Conservation (phyloP, 2,888 invertebrate genomes). For the Leucozona laternaria region DNA sequence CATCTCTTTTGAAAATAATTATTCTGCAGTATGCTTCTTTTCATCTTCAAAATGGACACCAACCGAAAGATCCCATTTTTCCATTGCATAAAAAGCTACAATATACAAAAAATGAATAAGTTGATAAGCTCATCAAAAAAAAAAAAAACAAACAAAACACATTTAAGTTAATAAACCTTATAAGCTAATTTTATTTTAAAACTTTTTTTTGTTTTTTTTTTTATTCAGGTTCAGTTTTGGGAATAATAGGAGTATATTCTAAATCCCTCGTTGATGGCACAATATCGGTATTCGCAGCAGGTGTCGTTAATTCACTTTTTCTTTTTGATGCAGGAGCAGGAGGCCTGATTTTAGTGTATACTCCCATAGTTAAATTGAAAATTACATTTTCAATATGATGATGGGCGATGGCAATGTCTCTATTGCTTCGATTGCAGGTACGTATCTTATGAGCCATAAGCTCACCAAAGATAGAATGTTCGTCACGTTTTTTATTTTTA, state of each 20-base stretch:
- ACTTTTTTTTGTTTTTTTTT: not conserved
- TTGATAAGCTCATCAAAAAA: not conserved
- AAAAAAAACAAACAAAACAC: not conserved
- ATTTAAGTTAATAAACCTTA: not conserved
- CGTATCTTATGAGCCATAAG: conserved; percentile 28
- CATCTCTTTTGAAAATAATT: too few relatives aligned
- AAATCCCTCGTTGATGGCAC: not conserved
- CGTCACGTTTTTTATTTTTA: conserved; percentile 10
- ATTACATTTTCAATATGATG: conserved; percentile 37
- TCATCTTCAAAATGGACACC: too few relatives aligned
- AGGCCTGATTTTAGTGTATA: not conserved
- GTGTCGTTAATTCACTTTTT: not conserved
- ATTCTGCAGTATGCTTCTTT: too few relatives aligned
- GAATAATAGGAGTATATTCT: not conserved
- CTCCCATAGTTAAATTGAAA: conserved; percentile 21
- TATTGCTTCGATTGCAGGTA: not conserved
- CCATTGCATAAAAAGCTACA: too few relatives aligned
- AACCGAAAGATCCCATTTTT: too few relatives aligned
- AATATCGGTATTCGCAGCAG: not conserved
- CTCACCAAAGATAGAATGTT: conserved; percentile 39
- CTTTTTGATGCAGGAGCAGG: too few relatives aligned
- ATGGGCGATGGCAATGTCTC: conserved; percentile 19
- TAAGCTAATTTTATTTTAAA: not conserved
- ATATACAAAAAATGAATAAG: too few relatives aligned
- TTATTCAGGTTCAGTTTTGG: not conserved